Evolutionary conservation across 2,888 invertebrate genomes (phyloP), one percentile per base, ranked within the genome.

Genomic region (Chloromyia formosa): DNA sequence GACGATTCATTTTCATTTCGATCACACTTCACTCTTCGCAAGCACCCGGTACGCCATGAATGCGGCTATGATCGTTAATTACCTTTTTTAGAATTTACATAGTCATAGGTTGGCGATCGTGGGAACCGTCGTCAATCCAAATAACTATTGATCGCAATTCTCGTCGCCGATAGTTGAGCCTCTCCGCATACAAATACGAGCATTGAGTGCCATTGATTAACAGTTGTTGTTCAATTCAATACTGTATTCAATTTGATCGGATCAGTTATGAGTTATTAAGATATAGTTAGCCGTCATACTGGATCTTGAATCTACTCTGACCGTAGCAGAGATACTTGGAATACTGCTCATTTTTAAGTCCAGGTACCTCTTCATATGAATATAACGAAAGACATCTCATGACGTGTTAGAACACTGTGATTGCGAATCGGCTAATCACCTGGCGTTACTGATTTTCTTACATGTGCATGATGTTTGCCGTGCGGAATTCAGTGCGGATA

Each of bases 51-150:
- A n/a, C n/a, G n/a, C n/a, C n/a, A n/a, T n/a, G n/a, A n/a, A n/a
- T n/a, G n/a, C n/a, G n/a, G n/a, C n/a, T n/a, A n/a, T n/a, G n/a
- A n/a, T n/a, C n/a, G 42, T 72, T 74, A 77, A 74, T 77, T 74
- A 69, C 75, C 75, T 75, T 77, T 75, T 77, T 58, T 72, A 74
- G 74, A 75, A 68, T 75, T 74, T 73, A 73, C 77, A 74, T 74
- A 73, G 74, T 74, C 75, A 73, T 62, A 60, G 22, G 56, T 35
- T 35, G 27, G 7, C 27, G 27, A 35, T 35, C 27, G 27, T 35
- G 27, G 27, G 27, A 35, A 35, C 2, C 27, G 7, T 35, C 27
- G 27, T 35, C 27, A 35, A n/a, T 35, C 27, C 27, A 35, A 35
- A 35, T 35, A 35, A 4, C 2, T 35, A 35, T 35, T 4, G 3